Evolutionary conservation across 2,888 invertebrate genomes (phyloP).

Genomic region (Plemyria rubiginata): DNA sequence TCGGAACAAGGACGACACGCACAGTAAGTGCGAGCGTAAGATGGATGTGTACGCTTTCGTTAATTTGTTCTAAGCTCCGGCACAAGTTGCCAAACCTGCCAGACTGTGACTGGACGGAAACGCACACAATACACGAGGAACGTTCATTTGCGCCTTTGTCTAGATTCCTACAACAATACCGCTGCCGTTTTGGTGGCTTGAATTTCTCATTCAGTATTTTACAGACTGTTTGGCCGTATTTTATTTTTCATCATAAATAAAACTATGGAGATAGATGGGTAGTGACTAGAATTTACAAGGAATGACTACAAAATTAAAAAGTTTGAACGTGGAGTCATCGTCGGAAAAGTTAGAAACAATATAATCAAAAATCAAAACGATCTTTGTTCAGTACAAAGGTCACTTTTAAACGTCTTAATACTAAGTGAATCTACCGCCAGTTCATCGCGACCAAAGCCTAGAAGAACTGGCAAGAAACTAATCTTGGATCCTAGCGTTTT

Average conservation of each 20-base stretch:
- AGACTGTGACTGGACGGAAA: conserved; percentile 47
- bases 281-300: background rate
- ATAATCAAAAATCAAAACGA: too few species aligned
- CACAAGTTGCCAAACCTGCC: conserved; percentile 44
- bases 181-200: conserved; percentile 21
- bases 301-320: background rate
- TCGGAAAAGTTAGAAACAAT: too few species aligned
- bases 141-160: conserved; percentile 39
- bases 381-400: too few species aligned
- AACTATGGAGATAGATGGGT: background rate
- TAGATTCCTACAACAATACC: conserved; percentile 33
- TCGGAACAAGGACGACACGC: too few species aligned
- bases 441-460: too few species aligned
- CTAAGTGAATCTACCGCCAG: too few species aligned
- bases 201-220: conserved; percentile 16
- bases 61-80: background rate
- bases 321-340: background rate
- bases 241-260: background rate
- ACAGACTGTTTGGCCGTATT: background rate
- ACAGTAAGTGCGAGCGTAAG: background rate
- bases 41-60: background rate
- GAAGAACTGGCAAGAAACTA: too few species aligned
- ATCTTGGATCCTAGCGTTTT: too few species aligned
- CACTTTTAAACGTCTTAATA: too few species aligned
- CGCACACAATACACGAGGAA: conserved; percentile 31